Evolutionary conservation across 2,888 invertebrate genomes (phyloP).

Genomic region (Lucinisca nassula): DNA sequence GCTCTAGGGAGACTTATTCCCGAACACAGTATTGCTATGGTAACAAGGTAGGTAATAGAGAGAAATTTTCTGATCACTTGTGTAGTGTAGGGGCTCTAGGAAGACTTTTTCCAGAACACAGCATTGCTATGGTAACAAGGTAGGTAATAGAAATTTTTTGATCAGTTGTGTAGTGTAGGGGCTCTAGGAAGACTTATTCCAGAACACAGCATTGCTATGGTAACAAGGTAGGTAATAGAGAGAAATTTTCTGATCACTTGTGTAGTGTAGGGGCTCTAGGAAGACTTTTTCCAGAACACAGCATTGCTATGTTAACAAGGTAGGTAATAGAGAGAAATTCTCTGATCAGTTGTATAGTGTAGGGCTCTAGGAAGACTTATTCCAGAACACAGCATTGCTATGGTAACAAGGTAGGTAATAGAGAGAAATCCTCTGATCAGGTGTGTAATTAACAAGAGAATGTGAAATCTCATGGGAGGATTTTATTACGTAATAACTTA

Average conservation of each 20-base stretch:
- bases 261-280: conserved; percentile 91
- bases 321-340: conserved; percentile 89
- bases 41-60: conserved; percentile 88
- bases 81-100: conserved; percentile 91
- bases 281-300: conserved; percentile 86
- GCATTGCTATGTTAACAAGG: conserved; percentile 89
- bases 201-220: conserved; percentile 88
- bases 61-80: conserved; percentile 91
- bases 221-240: conserved; percentile 88
- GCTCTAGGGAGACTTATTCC: conserved; percentile 88
- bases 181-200: conserved; percentile 88
- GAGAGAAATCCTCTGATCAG: neutral
- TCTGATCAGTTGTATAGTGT: too few relatives aligned
- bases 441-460: too few relatives aligned
- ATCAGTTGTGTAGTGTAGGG: conserved; percentile 93
- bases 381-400: conserved; percentile 84
- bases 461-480: too few relatives aligned
- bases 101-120: conserved; percentile 86
- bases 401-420: conserved; percentile 89
- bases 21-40: conserved; percentile 88
- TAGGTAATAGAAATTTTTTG: conserved; percentile 90
- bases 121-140: conserved; percentile 89
- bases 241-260: conserved; percentile 91
- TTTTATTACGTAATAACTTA: too few relatives aligned
- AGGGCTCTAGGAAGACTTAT: conserved; percentile 89